A percentile compares a stretch with the other conserved stretches of the same genome.
Conservation (phyloP, 2,797 vertebrate genomes). For the Podarcis lilfordi region DNA sequence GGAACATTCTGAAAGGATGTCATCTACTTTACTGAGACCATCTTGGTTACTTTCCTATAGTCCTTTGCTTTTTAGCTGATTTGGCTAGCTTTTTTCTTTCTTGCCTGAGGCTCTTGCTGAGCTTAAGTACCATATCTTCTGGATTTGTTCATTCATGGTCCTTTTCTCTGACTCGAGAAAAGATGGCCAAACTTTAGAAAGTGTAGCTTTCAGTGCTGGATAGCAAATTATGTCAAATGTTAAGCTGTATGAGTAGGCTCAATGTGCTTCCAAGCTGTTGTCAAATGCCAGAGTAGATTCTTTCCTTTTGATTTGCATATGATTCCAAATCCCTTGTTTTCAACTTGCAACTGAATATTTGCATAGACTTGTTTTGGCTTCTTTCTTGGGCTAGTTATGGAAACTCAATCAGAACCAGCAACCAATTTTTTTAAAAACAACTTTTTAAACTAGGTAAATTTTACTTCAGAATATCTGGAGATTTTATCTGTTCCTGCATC, state of each 20-base stretch:
- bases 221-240: neutral
- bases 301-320: slow-evolving; percentile 21
- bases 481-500: neutral
- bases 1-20: neutral
- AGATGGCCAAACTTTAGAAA: neutral
- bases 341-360: neutral
- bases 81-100: neutral
- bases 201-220: neutral
- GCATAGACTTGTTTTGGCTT: neutral
- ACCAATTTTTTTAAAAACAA: neutral
- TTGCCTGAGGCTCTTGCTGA: neutral
- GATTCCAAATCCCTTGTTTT: slow-evolving; percentile 11
- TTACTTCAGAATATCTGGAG: neutral
- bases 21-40: neutral
- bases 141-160: neutral
- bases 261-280: neutral
- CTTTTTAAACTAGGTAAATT: neutral
- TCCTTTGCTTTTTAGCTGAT: neutral
- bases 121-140: neutral
- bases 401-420: neutral
- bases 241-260: neutral
- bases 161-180: neutral
- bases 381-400: neutral
- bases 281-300: slow-evolving; percentile 5
- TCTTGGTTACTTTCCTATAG: neutral